Evolutionary conservation across 2,113 vertebrate species (phyloP).

Genomic region (Nansenia antarctica): DNA sequence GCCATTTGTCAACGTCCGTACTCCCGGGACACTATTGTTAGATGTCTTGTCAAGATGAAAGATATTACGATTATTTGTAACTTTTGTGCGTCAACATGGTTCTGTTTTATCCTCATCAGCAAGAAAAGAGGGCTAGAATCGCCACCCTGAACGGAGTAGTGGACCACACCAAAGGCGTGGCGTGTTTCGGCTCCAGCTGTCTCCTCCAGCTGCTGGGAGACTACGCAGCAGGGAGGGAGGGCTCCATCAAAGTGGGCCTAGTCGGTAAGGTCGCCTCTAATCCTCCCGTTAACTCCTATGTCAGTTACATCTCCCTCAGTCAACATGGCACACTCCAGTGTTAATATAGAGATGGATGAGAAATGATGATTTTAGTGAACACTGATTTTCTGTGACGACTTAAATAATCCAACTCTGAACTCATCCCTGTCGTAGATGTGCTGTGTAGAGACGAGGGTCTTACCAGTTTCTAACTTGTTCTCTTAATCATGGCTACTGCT

Average conservation of each 20-base stretch:
- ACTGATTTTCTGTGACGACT: slow-evolving; percentile 2
- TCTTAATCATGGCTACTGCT: no score
- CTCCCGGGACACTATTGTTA: no score
- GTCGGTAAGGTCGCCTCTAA: slow-evolving; percentile 77
- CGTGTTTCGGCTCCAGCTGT: slow-evolving; percentile 72
- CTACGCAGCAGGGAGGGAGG: slow-evolving; percentile 54
- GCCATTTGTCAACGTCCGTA: no score
- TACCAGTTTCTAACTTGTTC: no score
- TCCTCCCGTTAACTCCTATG: neutral
- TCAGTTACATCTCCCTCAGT: neutral
- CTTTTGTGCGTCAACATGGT: no score
- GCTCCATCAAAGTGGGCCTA: slow-evolving; percentile 83
- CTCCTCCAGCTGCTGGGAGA: slow-evolving; percentile 79
- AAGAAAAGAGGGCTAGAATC: slow-evolving; percentile 66
- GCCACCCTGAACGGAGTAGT: slow-evolving; percentile 47
- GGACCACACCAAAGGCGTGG: slow-evolving; percentile 65
- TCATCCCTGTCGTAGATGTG: slow-evolving; percentile 10
- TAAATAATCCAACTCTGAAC: slow-evolving; percentile 23
- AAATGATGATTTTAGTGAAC: slow-evolving; percentile 3
- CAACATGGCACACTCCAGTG: neutral
- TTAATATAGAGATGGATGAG: neutral
- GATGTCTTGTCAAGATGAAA: no score
- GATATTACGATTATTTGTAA: no score
- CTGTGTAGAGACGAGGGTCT: no score
- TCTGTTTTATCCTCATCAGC: slow-evolving; percentile 46